A percentile compares a stretch with the other conserved stretches of the same genome.
Conservation (phyloP, 2,113 vertebrate genomes). For the Actenoides hombroni region DNA sequence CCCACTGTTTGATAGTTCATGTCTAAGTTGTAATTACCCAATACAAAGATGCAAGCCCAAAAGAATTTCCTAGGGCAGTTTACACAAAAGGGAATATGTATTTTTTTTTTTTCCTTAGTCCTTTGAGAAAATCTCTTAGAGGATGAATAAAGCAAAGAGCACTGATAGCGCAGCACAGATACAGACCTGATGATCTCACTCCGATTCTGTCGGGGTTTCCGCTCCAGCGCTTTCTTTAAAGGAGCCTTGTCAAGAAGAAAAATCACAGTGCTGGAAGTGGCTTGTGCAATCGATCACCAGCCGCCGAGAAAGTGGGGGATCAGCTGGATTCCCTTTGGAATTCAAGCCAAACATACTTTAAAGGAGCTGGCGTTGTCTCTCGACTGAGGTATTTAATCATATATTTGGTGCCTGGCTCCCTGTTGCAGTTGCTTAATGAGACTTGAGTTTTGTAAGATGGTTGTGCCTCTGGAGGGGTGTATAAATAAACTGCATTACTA, state of each 20-base stretch:
- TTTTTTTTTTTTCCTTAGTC: background rate
- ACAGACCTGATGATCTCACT: conserved; percentile 2
- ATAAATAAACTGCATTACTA: background rate
- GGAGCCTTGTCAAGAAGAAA: conserved; percentile 45
- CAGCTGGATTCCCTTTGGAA: conserved; percentile 27
- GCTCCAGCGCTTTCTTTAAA: background rate
- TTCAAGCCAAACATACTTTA: conserved; percentile 15
- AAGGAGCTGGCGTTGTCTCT: background rate
- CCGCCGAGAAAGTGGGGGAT: background rate
- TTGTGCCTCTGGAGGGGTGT: background rate
- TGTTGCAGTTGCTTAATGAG: background rate
- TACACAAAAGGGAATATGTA: background rate
- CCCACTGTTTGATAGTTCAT: background rate
- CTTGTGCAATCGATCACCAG: conserved; percentile 12
- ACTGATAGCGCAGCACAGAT: background rate
- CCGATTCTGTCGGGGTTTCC: background rate
- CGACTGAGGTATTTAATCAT: background rate
- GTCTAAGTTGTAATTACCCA: background rate
- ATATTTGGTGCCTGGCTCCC: background rate
- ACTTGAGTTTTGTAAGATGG: background rate
- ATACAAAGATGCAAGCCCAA: background rate
- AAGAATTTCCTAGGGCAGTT: background rate
- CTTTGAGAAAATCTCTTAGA: background rate
- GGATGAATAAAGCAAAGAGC: background rate
- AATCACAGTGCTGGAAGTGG: conserved; percentile 10